A percentile compares a stretch with the other conserved stretches of the same genome.
These are phyloP conservation scores for Eunapius fragilis DNA, from an alignment of 37 sponge, comb jelly and placozoan genomes.

Conservation along the genomic window DNA sequence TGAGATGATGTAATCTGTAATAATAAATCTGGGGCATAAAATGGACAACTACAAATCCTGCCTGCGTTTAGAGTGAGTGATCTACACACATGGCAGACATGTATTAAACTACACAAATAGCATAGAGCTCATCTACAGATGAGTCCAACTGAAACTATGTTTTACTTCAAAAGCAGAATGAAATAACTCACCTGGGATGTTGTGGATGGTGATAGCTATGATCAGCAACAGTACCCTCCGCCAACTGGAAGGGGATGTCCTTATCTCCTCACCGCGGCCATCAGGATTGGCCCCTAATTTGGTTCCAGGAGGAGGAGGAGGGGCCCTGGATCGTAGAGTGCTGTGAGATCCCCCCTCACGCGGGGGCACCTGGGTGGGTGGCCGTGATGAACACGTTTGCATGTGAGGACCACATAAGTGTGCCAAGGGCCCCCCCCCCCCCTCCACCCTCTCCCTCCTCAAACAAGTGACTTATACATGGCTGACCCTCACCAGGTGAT, in stretches of 20 bases:
- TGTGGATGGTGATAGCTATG: constrained; percentile 96
- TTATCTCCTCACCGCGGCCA: not conserved
- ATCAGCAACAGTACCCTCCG: constrained; percentile 88
- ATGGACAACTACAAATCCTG: too few species aligned
- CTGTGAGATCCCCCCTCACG: not conserved
- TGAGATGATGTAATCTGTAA: not conserved
- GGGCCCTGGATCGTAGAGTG: not conserved
- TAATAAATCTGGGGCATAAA: too few species aligned
- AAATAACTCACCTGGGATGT: constrained; percentile 85
- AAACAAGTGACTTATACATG: too few species aligned
- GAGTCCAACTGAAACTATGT: too few species aligned
- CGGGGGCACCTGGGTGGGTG: not conserved
- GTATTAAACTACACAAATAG: not conserved
- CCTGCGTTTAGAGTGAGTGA: too few species aligned
- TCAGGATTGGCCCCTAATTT: not conserved
- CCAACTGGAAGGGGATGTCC: constrained; percentile 50
- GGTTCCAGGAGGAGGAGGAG: too few species aligned
- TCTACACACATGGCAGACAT: not conserved
- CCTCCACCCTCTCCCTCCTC: too few species aligned
- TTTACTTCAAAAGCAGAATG: not conserved
- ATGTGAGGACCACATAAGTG: too few species aligned
- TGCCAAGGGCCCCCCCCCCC: too few species aligned
- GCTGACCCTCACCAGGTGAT: not conserved
- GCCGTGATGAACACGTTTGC: not conserved
- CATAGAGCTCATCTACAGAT: too few species aligned